Base-by-base conservation (phyloP, 2,888 invertebrate genomes). In the Tinea pellionella region DNA sequence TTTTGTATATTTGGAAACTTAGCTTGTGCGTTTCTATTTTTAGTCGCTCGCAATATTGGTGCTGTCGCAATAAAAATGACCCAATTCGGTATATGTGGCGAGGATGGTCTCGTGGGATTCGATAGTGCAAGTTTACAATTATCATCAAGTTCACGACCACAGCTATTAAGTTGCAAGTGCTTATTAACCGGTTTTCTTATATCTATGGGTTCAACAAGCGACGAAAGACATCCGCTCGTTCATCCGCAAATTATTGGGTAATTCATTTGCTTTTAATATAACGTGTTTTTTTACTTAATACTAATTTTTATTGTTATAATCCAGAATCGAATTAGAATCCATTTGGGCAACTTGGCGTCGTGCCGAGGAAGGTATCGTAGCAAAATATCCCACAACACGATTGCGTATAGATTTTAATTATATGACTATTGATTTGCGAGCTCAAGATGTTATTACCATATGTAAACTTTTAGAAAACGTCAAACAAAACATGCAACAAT, bases 281-380 rank as follows among this genome's bases (percentile, higher is more conserved):
- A 12, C 51, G 16, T 51, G 15, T 51, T 51, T 7, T 2, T 15
- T 13, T 15, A 15, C 16, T 15, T 51, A 51, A 11, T 4, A 18
- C 13, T 51, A 51, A 3, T 51, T 51, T 51, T 11, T 16, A 8
- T 51, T 4, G 16, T 51, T 42, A 42, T 4, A 42, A 4, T 42
- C 2, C 63, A 84, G 84, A 0, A 32, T 65, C n/a, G 68, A 74
- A 19, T 6, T 74, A 12, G 73, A 78, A 42, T 79, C 77, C 1
- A 64, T 62, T 0, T 86, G 85, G 84, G 82, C 84, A 58, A 67
- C 75, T 6, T 84, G 85, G 82, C 72, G 77, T 0, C 75, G 75
- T 11, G 66, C 67, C 0, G 82, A 81, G 55, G 71, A 72, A 0
- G 74, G 72, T 0, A 4, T 61, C 0, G 58, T 65, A 0, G 65